A percentile compares a stretch with the other conserved stretches of the same genome.
Conservation (phyloP, 2,113 vertebrate genomes). For the Platycercus adscitus region DNA sequence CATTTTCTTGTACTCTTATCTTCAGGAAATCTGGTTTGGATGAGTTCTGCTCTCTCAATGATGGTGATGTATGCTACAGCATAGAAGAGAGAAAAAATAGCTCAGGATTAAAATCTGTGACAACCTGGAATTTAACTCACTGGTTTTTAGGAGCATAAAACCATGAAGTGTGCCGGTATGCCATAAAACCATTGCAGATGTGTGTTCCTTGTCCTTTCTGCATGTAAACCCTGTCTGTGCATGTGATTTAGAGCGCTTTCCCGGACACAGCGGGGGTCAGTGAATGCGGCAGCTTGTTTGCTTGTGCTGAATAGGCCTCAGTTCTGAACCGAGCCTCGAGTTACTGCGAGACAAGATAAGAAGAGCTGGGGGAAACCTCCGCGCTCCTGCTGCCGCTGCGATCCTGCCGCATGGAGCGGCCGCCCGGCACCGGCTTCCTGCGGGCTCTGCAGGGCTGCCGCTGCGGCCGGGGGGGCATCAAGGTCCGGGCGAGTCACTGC, state of each 20-base stretch:
- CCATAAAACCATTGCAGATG: not conserved
- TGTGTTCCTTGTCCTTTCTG: not conserved
- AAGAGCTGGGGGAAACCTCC: not conserved
- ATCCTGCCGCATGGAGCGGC: not conserved
- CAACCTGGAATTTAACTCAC: not conserved
- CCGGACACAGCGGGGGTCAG: not conserved
- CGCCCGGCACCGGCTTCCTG: not conserved
- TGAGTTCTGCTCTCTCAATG: not conserved
- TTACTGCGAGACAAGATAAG: not conserved
- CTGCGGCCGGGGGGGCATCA: accelerated
- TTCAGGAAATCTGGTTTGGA: slow-evolving; percentile 6
- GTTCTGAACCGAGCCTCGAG: not conserved
- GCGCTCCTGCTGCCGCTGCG: not conserved
- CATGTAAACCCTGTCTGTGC: not conserved
- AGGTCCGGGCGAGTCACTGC: not conserved
- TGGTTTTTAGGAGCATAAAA: not conserved
- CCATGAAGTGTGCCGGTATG: not conserved
- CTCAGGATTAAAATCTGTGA: not conserved
- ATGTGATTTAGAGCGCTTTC: not conserved
- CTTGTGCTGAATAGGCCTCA: not conserved
- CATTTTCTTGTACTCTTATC: not conserved
- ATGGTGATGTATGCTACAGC: not conserved
- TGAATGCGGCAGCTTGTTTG: not conserved
- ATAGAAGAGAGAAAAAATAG: not conserved
- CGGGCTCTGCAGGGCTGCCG: not conserved